These are phyloP conservation scores for Caenorhabditis inopinata DNA, from an alignment of 1,140 invertebrate genomes.

Conservation along the genomic window DNA sequence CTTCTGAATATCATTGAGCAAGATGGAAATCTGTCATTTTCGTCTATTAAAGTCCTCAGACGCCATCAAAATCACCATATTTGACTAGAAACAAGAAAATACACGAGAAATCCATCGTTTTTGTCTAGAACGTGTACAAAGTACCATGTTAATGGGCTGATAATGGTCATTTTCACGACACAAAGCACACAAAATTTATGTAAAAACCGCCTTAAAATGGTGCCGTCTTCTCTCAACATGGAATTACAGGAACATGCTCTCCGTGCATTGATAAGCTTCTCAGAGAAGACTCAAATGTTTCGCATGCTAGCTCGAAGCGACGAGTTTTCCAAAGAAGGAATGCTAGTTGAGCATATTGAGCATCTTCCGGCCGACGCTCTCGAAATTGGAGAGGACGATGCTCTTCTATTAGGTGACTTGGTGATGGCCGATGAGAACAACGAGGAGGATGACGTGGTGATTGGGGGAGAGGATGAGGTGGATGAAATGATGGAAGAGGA, in stretches of 20 bases:
- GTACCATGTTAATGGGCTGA: no score
- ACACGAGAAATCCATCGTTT: no score
- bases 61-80: no score
- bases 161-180: neutral
- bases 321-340: neutral
- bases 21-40: no score
- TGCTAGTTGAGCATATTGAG: neutral
- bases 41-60: no score
- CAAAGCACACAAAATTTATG: neutral
- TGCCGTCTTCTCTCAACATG: neutral
- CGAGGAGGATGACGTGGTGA: neutral
- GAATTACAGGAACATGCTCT: conserved; percentile 7
- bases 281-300: neutral
- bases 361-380: neutral
- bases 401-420: neutral
- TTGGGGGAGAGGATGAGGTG: neutral
- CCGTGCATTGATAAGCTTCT: neutral
- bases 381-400: neutral
- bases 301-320: neutral
- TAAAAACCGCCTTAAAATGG: neutral
- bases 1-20: no score
- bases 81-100: no score
- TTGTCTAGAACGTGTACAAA: no score
- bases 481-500: conserved; percentile 22
- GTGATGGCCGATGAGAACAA: neutral